Base-by-base conservation (phyloP, 2,888 invertebrate genomes). In the Pyrgus malvae region DNA sequence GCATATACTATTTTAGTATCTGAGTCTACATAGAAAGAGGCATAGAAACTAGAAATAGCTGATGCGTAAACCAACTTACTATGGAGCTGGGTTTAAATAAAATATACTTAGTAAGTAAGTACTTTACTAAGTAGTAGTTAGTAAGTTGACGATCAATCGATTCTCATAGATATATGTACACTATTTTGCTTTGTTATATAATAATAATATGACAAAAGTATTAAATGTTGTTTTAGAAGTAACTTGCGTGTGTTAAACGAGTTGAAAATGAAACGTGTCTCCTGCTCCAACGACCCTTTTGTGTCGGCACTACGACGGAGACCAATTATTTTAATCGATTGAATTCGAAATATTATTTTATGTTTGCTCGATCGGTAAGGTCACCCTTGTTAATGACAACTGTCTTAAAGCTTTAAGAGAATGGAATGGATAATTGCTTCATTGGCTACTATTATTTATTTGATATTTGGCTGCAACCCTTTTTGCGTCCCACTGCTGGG, bases 241-340 rank as follows among this genome's bases (percentile, higher is more conserved):
- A n/a, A n/a, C n/a, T n/a, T n/a, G n/a, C 46, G 60, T 58, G 45
- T 61, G 66, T 68, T 65, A 61, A 64, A 60, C 59, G 60, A 63
- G 62, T 70, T 67, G 69, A 70, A 70, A 77, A 73, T 68, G 64
- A 69, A 72, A 71, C 68, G 68, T 67, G 66, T 4, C 74, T 72
- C 65, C 70, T 68, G 74, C 66, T 63, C 59, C 58, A 60, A 61
- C 66, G 66, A 61, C 40, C 60, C 70, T 66, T 74, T 70, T 73
- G 71, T 72, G 57, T 60, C 61, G 58, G 59, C 55, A 48, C 67
- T 62, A 63, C 65, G 66, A 65, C 63, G 68, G 67, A 64, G 69
- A 68, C 67, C 65, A 66, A 67, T 70, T 69, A 62, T 68, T 69
- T 67, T 57, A 65, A 66, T 61, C 61, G 62, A 63, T 67, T 41